Percentiles rank a stretch among this genome's conserved stretches.
Evolutionary conservation across 2,888 invertebrate species (phyloP).

Genomic region (Sphaerophoria taeniata): DNA sequence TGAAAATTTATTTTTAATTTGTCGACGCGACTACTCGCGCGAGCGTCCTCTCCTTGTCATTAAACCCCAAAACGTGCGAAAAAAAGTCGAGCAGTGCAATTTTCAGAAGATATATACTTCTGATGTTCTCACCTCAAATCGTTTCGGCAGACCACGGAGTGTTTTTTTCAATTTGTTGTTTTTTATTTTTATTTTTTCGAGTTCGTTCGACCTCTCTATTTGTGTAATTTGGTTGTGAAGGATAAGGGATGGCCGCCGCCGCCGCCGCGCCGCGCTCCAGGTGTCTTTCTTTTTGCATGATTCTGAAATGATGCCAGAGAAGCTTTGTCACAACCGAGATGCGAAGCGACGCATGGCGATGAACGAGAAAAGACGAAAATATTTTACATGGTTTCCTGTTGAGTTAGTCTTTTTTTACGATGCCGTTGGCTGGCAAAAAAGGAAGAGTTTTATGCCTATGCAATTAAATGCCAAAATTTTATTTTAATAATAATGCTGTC

Average conservation of each 20-base stretch:
- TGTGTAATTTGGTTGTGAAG: constrained; percentile 53
- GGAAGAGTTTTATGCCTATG: constrained; percentile 62
- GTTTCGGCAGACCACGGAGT: background rate
- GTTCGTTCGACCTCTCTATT: constrained; percentile 45
- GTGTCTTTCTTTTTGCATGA: constrained; percentile 6
- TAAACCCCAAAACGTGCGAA: constrained; percentile 56
- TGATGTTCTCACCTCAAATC: background rate
- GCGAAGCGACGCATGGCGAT: background rate
- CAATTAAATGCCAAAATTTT: constrained; percentile 70
- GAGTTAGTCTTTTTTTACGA: background rate
- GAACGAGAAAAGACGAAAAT: constrained; percentile 21
- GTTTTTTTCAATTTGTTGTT: too few species aligned
- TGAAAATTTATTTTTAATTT: constrained; percentile 70
- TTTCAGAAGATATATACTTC: constrained; percentile 5
- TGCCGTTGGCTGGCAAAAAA: constrained; percentile 5
- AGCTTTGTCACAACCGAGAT: constrained; percentile 3
- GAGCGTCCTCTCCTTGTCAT: constrained; percentile 60
- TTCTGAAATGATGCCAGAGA: constrained; percentile 31
- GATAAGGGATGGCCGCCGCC: constrained; percentile 25
- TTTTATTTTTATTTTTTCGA: constrained; percentile 2
- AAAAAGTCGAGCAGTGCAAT: constrained; percentile 22
- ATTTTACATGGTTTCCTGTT: constrained; percentile 62
- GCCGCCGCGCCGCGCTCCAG: constrained; percentile 5
- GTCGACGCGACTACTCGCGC: constrained; percentile 33
- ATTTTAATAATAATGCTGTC: too few species aligned